Evolutionary conservation across 1,140 invertebrate species (phyloP).

Genomic region (Acromyrmex echinatior): DNA sequence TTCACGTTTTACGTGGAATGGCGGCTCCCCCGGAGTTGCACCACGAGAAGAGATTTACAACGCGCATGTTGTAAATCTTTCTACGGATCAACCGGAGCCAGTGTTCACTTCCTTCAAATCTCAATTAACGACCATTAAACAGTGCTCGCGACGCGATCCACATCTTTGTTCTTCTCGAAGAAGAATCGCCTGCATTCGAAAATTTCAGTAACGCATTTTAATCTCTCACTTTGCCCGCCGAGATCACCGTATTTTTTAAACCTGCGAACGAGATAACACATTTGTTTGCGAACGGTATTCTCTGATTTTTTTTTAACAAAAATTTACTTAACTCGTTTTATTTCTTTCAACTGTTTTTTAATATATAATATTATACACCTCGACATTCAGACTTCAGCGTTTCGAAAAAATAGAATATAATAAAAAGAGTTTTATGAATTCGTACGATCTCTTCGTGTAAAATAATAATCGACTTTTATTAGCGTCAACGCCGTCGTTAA

Average conservation of each 20-base stretch:
- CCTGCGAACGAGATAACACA: not conserved
- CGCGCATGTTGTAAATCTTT: not conserved
- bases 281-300: not conserved
- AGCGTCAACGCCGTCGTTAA: not conserved
- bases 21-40: not conserved
- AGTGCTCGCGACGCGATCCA: not conserved
- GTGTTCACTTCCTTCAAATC: not conserved
- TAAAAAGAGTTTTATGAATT: not conserved
- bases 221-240: not conserved
- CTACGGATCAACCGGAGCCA: not conserved
- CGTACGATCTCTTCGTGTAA: not conserved
- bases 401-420: not conserved
- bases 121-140: not conserved
- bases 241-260: not conserved
- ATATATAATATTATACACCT: too few relatives aligned
- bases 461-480: slow-evolving; percentile 12
- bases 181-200: not conserved
- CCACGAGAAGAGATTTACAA: not conserved
- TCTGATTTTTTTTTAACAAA: not conserved
- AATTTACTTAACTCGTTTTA: too few relatives aligned
- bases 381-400: not conserved
- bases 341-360: too few relatives aligned
- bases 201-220: not conserved
- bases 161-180: not conserved
- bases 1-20: not conserved